These are phyloP conservation scores for Volucella inanis DNA, from an alignment of 2,888 invertebrate species.

Conservation along the genomic window DNA sequence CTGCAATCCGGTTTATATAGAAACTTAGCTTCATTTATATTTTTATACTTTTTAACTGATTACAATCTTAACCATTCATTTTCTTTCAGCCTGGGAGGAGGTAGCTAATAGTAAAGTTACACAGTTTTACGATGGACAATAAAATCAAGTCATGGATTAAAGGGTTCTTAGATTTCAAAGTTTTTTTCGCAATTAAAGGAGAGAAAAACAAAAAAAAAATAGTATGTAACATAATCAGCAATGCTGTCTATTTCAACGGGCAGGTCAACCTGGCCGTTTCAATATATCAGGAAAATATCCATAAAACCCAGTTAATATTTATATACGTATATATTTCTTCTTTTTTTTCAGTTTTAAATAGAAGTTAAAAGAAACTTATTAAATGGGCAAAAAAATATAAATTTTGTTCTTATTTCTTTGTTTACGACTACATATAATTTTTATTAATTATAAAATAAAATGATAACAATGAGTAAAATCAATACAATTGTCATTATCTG, in stretches of 20 bases:
- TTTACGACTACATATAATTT: slow-evolving; percentile 57
- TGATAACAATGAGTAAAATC: slow-evolving; percentile 61
- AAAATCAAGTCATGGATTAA: slow-evolving; percentile 75
- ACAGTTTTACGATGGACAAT: slow-evolving; percentile 85
- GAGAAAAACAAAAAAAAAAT: slow-evolving; percentile 20
- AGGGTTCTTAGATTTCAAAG: slow-evolving; percentile 67
- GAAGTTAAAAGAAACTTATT: slow-evolving; percentile 23
- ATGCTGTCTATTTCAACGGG: slow-evolving; percentile 67
- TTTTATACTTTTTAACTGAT: slow-evolving; percentile 2
- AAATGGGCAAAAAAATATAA: slow-evolving; percentile 7
- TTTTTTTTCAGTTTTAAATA: slow-evolving; percentile 40
- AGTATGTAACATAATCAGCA: slow-evolving; percentile 56
- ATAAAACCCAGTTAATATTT: slow-evolving; percentile 64
- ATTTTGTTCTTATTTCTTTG: slow-evolving; percentile 24
- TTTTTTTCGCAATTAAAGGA: slow-evolving; percentile 52
- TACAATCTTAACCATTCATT: slow-evolving; percentile 58
- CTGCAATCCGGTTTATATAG: not conserved
- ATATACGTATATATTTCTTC: slow-evolving; percentile 29
- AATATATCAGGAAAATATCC: slow-evolving; percentile 62
- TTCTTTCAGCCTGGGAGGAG: slow-evolving; percentile 89
- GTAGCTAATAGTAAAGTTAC: slow-evolving; percentile 85
- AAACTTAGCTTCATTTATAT: slow-evolving; percentile 16
- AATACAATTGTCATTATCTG: slow-evolving; percentile 61
- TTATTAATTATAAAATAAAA: slow-evolving; percentile 42
- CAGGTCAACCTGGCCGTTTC: slow-evolving; percentile 46